phyloP scores from a whole-genome alignment of 2,113 vertebrate species.

The Morone saxatilis region DNA sequence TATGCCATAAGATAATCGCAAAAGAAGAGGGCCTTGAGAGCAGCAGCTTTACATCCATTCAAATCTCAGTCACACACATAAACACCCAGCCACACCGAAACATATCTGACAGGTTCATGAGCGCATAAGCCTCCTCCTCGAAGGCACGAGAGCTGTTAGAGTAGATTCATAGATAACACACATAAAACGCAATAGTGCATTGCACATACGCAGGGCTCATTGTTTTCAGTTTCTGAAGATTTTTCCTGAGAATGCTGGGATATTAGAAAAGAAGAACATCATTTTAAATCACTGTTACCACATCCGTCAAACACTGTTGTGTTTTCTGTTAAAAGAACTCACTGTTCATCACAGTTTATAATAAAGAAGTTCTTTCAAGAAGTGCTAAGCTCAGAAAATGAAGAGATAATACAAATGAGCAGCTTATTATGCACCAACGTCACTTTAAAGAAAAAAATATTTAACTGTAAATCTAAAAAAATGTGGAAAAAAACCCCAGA shows the following conservation, averaged over 20 bases:
- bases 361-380: neutral
- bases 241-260: neutral
- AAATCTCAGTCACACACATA: slow-evolving; percentile 38
- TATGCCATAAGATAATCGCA: slow-evolving; percentile 37
- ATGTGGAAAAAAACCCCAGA: too few relatives aligned
- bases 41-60: slow-evolving; percentile 20
- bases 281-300: neutral
- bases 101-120: slow-evolving; percentile 30
- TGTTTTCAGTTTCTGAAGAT: slow-evolving; percentile 19
- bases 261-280: neutral
- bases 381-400: neutral
- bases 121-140: slow-evolving; percentile 33
- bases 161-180: slow-evolving; percentile 47
- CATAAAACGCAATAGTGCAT: slow-evolving; percentile 26
- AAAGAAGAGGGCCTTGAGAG: slow-evolving; percentile 13
- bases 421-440: neutral
- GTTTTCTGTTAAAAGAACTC: neutral
- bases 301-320: neutral
- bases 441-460: neutral
- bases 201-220: slow-evolving; percentile 51
- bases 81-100: slow-evolving; percentile 54
- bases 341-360: neutral
- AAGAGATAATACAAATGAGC: neutral
- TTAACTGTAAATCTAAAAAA: neutral
- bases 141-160: slow-evolving; percentile 46